phyloP scores from a whole-genome alignment of 2,888 invertebrate species.

The Yponomeuta malinellus region DNA sequence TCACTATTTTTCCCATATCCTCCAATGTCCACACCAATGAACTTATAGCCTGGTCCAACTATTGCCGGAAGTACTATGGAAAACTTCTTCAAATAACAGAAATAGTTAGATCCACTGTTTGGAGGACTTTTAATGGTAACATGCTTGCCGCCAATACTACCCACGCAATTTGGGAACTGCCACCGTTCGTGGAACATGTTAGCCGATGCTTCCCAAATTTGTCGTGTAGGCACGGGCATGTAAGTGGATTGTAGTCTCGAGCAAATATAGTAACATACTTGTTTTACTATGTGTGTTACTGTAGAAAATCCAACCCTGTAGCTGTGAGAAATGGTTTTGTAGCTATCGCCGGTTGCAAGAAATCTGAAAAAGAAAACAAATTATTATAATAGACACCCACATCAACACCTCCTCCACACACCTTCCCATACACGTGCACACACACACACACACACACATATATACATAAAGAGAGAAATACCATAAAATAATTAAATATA shows the following conservation, averaged over 20 bases:
- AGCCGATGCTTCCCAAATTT: conserved; percentile 20
- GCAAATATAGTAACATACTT: conserved; percentile 21
- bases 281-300: conserved; percentile 17
- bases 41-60: conserved; percentile 17
- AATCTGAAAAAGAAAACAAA: conserved; percentile 17
- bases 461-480: not conserved
- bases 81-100: conserved; percentile 16
- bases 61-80: conserved; percentile 18
- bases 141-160: conserved; percentile 24
- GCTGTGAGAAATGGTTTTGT: conserved; percentile 15
- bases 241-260: conserved; percentile 19
- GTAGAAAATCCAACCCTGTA: conserved; percentile 19
- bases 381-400: conserved; percentile 6
- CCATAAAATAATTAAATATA: conserved; percentile 13
- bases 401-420: not conserved
- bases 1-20: conserved; percentile 7
- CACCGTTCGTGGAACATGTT: conserved; percentile 19
- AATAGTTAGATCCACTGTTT: conserved; percentile 16
- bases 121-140: conserved; percentile 20
- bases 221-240: conserved; percentile 21
- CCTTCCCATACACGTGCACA: not conserved
- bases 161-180: conserved; percentile 23
- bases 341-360: conserved; percentile 19
- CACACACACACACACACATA: not conserved
- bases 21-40: conserved; percentile 15